Evolutionary conservation across 2,888 invertebrate species (phyloP).

Genomic region (Xanthia icteritia): DNA sequence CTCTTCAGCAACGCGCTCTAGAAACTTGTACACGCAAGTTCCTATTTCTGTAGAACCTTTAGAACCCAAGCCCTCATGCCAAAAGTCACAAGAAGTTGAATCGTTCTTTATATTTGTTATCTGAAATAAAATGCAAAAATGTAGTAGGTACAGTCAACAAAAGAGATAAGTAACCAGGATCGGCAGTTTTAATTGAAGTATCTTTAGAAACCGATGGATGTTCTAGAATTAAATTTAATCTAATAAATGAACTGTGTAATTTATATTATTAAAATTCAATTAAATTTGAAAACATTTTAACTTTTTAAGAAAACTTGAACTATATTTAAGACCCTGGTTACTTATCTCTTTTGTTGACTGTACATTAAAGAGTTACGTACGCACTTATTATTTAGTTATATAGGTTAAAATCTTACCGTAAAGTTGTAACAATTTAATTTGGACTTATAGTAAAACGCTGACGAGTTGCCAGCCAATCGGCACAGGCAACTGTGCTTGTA

Average conservation of each 20-base stretch:
- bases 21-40: slow-evolving; percentile 51
- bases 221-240: no score
- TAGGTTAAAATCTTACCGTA: background rate
- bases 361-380: slow-evolving; percentile 10
- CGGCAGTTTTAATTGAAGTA: no score
- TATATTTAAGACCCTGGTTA: no score
- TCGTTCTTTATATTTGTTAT: slow-evolving; percentile 35
- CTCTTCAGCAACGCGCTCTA: slow-evolving; percentile 41
- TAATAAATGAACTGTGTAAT: no score
- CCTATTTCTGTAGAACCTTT: slow-evolving; percentile 56
- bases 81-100: slow-evolving; percentile 42
- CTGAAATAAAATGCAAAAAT: slow-evolving; percentile 22
- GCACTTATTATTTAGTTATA: no score
- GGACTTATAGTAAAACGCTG: slow-evolving; percentile 51
- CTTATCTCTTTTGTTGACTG: no score
- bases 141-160: no score
- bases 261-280: no score
- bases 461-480: slow-evolving; percentile 39
- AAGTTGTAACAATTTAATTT: slow-evolving; percentile 38
- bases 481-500: slow-evolving; percentile 26
- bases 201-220: no score
- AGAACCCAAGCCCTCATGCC: slow-evolving; percentile 52
- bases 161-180: no score
- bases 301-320: no score
- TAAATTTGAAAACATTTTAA: no score